phyloP scores from a whole-genome alignment of 2,888 invertebrate species.

The Phytoseiulus persimilis region DNA sequence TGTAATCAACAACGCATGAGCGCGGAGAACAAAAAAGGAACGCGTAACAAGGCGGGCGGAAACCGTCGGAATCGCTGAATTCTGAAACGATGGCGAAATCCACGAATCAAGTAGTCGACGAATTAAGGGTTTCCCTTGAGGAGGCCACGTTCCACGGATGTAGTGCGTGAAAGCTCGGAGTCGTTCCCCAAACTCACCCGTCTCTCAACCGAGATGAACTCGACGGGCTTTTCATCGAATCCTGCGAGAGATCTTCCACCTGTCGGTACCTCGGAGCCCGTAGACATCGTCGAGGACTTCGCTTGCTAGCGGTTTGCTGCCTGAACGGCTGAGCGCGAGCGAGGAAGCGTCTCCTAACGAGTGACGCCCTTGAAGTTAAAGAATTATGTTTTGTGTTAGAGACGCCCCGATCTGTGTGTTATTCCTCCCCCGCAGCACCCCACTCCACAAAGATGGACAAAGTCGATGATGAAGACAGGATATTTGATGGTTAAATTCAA shows the following conservation, averaged over 20 bases:
- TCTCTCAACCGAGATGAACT: too few relatives aligned
- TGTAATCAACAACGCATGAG: background rate
- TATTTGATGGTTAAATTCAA: constrained; percentile 5
- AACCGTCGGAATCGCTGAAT: background rate
- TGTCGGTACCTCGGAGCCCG: too few relatives aligned
- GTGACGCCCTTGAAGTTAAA: background rate
- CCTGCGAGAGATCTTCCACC: too few relatives aligned
- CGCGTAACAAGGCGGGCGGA: background rate
- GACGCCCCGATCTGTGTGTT: background rate
- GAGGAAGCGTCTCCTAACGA: too few relatives aligned
- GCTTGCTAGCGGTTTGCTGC: background rate
- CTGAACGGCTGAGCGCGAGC: background rate
- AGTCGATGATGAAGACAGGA: constrained; percentile 5
- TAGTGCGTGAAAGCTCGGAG: too few relatives aligned
- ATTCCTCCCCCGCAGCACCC: constrained; percentile 5
- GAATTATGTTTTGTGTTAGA: background rate
- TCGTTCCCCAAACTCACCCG: too few relatives aligned
- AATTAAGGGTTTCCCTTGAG: too few relatives aligned
- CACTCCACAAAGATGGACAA: background rate
- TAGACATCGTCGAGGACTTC: too few relatives aligned
- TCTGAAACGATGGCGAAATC: background rate
- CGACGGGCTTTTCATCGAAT: too few relatives aligned
- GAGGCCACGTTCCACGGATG: too few relatives aligned
- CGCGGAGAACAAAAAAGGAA: background rate
- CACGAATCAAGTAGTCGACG: too few relatives aligned